Percentiles rank a stretch among this genome's conserved stretches.
Evolutionary conservation across 2,888 invertebrate species (phyloP).

Genomic region (Stenotaenia linearis): DNA sequence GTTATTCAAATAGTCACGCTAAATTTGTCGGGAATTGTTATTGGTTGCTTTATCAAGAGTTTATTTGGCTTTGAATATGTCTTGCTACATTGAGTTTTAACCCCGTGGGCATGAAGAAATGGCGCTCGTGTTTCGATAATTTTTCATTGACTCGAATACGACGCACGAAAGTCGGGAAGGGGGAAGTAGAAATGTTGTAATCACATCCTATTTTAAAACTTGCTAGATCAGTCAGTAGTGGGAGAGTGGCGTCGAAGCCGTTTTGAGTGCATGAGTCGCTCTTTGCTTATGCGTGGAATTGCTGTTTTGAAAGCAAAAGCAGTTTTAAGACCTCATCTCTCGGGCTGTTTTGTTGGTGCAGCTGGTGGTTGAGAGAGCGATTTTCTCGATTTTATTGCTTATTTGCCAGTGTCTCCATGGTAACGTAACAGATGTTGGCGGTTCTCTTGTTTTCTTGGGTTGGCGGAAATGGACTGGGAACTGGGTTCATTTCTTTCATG

Average conservation of each 20-base stretch:
- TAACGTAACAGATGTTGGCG: conserved; percentile 26
- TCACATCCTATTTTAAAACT: conserved; percentile 22
- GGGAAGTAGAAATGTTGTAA: conserved; percentile 12
- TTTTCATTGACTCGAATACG: not conserved
- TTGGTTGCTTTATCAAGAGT: not conserved
- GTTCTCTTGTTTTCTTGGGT: conserved; percentile 20
- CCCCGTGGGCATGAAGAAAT: not conserved
- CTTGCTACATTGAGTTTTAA: no score
- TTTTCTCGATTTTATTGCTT: conserved; percentile 26
- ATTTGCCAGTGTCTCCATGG: conserved; percentile 24
- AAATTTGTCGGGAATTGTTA: not conserved
- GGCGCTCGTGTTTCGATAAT: not conserved
- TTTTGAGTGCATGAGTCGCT: conserved; percentile 20
- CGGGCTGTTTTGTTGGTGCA: conserved; percentile 23
- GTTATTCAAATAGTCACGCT: not conserved
- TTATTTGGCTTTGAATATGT: not conserved
- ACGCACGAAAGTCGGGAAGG: not conserved
- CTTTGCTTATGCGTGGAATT: conserved; percentile 26
- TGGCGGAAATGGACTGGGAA: conserved; percentile 24
- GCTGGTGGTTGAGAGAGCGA: conserved; percentile 26
- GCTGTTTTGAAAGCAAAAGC: conserved; percentile 26
- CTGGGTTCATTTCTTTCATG: conserved; percentile 26
- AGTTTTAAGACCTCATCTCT: conserved; percentile 26
- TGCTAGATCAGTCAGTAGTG: conserved; percentile 13
- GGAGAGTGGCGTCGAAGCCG: conserved; percentile 19